These are phyloP conservation scores for Pseudonaja textilis DNA, from an alignment of 2,113 vertebrate species.

Conservation along the genomic window DNA sequence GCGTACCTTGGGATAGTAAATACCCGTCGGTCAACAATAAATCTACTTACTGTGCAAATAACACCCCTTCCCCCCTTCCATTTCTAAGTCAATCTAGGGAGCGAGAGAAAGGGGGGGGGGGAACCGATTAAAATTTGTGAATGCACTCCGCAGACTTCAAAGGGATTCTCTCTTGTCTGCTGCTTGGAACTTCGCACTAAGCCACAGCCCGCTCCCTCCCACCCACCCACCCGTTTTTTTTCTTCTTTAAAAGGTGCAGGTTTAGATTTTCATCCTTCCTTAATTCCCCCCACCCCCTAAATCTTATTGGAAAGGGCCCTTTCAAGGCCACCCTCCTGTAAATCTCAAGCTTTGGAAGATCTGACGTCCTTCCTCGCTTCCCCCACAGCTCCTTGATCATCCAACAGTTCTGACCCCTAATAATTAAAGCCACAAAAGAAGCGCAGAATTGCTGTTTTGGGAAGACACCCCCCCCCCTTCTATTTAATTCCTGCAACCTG, in stretches of 20 bases:
- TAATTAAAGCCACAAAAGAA: slow-evolving; percentile 43
- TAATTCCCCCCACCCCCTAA: slow-evolving; percentile 21
- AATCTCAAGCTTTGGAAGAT: slow-evolving; percentile 60
- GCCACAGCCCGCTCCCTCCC: slow-evolving; percentile 55
- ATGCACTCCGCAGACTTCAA: slow-evolving; percentile 70
- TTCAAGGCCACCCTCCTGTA: slow-evolving; percentile 60
- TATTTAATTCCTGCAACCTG: not conserved
- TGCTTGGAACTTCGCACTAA: slow-evolving; percentile 62
- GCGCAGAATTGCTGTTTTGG: not conserved
- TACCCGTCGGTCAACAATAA: slow-evolving; percentile 36
- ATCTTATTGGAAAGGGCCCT: slow-evolving; percentile 60
- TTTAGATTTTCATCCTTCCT: slow-evolving; percentile 50
- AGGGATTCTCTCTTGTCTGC: slow-evolving; percentile 62
- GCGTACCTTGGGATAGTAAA: not conserved
- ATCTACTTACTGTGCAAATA: slow-evolving; percentile 59
- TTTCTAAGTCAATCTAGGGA: slow-evolving; percentile 55
- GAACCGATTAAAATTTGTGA: slow-evolving; percentile 69
- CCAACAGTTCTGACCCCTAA: slow-evolving; percentile 52
- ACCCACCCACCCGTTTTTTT: not conserved
- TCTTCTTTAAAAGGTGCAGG: slow-evolving; percentile 61
- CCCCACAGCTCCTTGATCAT: slow-evolving; percentile 40
- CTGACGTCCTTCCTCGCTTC: slow-evolving; percentile 16
- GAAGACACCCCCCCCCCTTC: too few species aligned
- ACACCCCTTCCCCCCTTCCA: slow-evolving; percentile 35
- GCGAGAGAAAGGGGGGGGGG: not conserved